Base-by-base conservation (phyloP, 1,140 invertebrate genomes). In the Heliconius eleuchia region DNA sequence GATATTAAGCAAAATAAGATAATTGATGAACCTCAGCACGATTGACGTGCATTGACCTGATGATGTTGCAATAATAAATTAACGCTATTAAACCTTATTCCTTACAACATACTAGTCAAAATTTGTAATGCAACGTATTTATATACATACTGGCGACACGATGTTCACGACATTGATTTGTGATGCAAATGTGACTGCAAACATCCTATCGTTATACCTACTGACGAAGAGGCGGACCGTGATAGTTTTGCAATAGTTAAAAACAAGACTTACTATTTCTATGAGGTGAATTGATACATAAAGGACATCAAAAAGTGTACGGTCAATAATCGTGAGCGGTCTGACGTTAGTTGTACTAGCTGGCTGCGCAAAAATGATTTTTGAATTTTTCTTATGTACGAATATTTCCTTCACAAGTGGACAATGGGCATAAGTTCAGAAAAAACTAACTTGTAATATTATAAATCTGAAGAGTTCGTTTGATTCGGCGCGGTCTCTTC, bases 101-200 rank as follows among this genome's bases (percentile, higher is more conserved):
- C 30, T 80, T 76, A 73, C 79, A 71, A 73, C 37, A 73, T 42
- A 76, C 66, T 72, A 71, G 74, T 80, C 74, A 80, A 80, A 80
- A 80, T 76, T 74, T 42, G 74, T 11, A 76, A 71, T 50, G 74
- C 71, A 71, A 76, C 55, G 50, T 73, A 46, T 13, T 46, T 16
- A 16, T 16, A 46, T 16, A 80, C 74, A 50, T 60, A 73, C 74
- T 72, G 50, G 72, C 80, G 79, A 76, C 73, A 81, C 82, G 75
- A 85, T 80, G 79, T 81, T 72, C 83, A 84, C 83, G 82, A 84
- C 73, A 75, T 73, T 84, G 85, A 89, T 90, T 92, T 89, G 86
- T 86, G 85, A 92, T 92, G 87, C 89, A 88, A 85, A 91, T 23
- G 23, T 23, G 0, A 88, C 88, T 84, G 85, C 88, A 83, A 86